phyloP scores from a whole-genome alignment of 1,140 invertebrate species.

The Lethrus apterus region DNA sequence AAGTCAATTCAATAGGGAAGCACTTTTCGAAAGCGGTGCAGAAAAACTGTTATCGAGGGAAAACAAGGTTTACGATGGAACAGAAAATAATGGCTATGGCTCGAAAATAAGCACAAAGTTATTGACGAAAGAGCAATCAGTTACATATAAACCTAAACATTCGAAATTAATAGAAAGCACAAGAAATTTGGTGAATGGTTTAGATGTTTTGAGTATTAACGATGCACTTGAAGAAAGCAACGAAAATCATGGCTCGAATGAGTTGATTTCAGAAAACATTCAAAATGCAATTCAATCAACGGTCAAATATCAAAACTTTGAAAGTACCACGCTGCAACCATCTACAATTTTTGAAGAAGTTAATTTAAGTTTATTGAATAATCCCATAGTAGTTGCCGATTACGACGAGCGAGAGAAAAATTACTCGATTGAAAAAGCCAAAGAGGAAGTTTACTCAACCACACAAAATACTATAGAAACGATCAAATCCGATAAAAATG shows the following conservation, averaged over 20 bases:
- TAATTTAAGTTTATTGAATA: conserved; percentile 15
- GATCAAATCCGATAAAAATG: neutral
- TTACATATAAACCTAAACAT: neutral
- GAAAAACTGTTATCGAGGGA: neutral
- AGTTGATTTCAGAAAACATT: neutral
- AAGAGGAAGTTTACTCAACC: neutral
- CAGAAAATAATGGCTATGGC: too few species aligned
- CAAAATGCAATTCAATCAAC: neutral
- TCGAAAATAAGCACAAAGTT: conserved; percentile 8
- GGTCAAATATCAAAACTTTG: neutral
- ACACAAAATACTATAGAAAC: neutral
- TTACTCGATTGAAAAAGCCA: neutral
- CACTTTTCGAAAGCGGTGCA: conserved; percentile 7
- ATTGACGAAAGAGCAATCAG: neutral
- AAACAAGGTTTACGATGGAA: neutral
- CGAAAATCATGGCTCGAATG: neutral
- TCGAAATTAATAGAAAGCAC: conserved; percentile 45
- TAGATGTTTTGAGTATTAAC: conserved; percentile 50
- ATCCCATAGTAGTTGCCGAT: conserved; percentile 42
- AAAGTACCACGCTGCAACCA: too few species aligned
- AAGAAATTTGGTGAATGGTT: conserved; percentile 47
- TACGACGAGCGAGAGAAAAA: conserved; percentile 1
- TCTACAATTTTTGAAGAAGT: conserved; percentile 3
- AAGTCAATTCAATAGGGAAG: too few species aligned
- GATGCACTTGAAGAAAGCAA: conserved; percentile 17